Conservation (phyloP, 2,113 vertebrate species). For the Pantherophis guttatus region DNA sequence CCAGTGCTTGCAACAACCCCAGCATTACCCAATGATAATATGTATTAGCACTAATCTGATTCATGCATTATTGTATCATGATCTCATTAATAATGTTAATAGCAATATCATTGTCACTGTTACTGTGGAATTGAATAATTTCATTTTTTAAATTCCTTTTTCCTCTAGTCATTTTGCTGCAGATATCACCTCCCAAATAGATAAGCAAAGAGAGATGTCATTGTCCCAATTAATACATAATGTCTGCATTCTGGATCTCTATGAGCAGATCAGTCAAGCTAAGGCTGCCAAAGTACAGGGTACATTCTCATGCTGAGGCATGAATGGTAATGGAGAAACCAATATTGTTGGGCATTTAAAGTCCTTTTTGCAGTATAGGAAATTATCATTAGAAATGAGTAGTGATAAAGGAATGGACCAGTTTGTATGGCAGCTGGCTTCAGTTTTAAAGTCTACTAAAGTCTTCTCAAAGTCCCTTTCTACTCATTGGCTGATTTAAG, state of each 20-base stretch:
- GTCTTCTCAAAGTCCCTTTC: background rate
- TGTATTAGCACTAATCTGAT: conserved; percentile 3
- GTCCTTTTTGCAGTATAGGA: background rate
- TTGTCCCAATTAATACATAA: conserved; percentile 6
- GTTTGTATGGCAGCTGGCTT: background rate
- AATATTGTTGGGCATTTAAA: background rate
- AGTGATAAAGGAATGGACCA: background rate
- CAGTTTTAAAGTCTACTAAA: background rate
- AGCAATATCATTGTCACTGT: conserved; percentile 1
- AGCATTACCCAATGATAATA: background rate
- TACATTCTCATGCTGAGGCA: background rate
- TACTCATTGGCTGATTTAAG: background rate
- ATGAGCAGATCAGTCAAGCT: conserved; percentile 1
- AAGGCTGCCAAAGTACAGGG: background rate
- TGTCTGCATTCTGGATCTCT: conserved; percentile 5
- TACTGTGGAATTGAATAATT: background rate
- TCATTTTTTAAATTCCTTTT: background rate
- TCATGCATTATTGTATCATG: conserved; percentile 1
- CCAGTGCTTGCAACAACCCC: background rate
- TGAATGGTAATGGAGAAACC: background rate
- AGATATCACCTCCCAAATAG: background rate
- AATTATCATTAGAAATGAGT: background rate
- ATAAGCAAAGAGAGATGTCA: background rate
- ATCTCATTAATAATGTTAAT: conserved; percentile 16
- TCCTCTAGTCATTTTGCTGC: background rate